These are phyloP conservation scores for Paelopatides confundens DNA, from an alignment of 53 echinoderm and acorn worm genomes.

Conservation along the genomic window DNA sequence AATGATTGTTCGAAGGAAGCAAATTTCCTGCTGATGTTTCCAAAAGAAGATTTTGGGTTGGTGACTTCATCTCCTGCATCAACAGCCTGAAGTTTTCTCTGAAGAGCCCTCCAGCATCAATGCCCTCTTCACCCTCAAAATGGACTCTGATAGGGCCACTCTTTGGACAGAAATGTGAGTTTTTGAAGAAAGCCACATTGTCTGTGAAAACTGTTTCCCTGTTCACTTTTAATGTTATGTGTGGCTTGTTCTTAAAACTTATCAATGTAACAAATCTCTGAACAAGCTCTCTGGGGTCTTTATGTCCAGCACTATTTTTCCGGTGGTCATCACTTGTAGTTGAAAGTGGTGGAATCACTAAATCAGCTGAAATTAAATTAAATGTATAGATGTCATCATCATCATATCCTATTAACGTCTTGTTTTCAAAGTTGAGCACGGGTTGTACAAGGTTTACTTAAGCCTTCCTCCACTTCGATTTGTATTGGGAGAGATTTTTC, in stretches of 20 bases:
- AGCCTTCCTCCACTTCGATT: too few species aligned
- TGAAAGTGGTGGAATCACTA: background rate
- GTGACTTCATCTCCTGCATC: background rate
- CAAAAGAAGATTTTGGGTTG: background rate
- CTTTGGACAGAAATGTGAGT: background rate
- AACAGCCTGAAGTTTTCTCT: constrained; percentile 25
- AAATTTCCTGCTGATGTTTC: background rate
- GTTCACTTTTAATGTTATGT: background rate
- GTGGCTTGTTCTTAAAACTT: background rate
- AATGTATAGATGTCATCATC: background rate
- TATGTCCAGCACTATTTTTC: background rate
- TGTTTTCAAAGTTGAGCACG: too few species aligned
- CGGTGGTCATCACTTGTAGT: background rate
- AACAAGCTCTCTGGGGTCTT: background rate
- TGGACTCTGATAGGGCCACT: background rate
- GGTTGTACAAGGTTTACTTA: too few species aligned
- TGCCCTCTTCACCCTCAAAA: constrained; percentile 14
- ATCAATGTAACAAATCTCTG: background rate
- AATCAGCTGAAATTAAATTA: background rate
- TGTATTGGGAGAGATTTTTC: too few species aligned
- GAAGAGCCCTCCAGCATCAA: constrained; percentile 12
- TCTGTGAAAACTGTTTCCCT: background rate
- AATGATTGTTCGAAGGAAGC: background rate
- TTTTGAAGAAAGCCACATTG: constrained; percentile 30
- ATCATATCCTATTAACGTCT: too few species aligned